Evolutionary conservation across 2,797 vertebrate genomes (phyloP).

Genomic region (Sardinella longiceps): DNA sequence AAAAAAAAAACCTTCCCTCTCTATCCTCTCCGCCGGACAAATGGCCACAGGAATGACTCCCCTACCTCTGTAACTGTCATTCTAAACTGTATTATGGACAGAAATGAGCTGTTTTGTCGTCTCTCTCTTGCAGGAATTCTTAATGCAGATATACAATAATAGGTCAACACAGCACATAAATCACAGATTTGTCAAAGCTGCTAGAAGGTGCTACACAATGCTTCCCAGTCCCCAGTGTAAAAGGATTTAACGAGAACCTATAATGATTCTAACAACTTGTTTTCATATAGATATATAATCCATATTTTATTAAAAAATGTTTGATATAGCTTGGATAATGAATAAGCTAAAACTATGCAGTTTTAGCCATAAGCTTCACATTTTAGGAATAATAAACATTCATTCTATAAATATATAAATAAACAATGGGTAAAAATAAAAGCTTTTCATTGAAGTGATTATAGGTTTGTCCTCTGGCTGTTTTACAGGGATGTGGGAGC

Average conservation of each 20-base stretch:
- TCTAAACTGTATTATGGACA: neutral
- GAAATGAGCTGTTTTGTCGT: neutral
- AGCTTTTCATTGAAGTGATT: constrained; percentile 36
- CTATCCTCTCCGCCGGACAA: neutral
- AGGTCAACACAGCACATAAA: too few species aligned
- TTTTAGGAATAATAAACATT: constrained; percentile 11
- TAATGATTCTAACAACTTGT: too few species aligned
- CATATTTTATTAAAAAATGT: neutral
- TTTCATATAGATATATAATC: too few species aligned
- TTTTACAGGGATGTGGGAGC: constrained; percentile 35
- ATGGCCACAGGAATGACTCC: neutral
- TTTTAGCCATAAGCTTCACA: neutral
- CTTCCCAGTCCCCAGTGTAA: too few species aligned
- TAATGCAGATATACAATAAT: too few species aligned
- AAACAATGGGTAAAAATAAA: constrained; percentile 43
- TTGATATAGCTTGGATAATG: too few species aligned
- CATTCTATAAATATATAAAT: constrained; percentile 19
- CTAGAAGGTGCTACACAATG: too few species aligned
- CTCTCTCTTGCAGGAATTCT: neutral
- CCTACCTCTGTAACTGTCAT: neutral
- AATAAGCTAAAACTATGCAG: neutral
- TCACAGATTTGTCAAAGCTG: too few species aligned
- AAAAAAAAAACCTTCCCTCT: neutral
- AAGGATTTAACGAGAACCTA: too few species aligned
- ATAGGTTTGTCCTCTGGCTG: constrained; percentile 41